Conservation (phyloP, 2,797 vertebrate species). For the Crocodylus rhombifer region DNA sequence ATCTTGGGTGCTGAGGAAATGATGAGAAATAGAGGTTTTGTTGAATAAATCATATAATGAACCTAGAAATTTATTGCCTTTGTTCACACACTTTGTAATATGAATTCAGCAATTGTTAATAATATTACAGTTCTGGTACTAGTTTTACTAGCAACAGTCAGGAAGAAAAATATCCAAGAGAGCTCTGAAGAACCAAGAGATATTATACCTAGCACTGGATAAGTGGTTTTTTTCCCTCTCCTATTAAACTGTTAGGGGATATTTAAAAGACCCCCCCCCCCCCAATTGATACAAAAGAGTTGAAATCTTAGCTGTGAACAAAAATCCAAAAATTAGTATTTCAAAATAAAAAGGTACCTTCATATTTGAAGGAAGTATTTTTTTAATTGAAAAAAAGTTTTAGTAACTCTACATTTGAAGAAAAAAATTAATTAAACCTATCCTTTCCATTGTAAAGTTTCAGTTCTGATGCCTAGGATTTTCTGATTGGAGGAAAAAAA, state of each 20-base stretch:
- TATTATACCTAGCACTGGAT: neutral
- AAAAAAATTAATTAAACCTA: neutral
- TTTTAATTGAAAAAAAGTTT: neutral
- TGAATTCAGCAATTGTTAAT: neutral
- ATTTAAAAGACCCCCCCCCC: neutral
- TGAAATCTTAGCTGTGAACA: no score
- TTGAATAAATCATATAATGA: neutral
- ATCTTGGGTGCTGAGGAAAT: neutral
- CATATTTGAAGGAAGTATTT: neutral
- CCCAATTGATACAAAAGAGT: no score
- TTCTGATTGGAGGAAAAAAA: neutral
- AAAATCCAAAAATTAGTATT: neutral
- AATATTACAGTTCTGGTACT: neutral
- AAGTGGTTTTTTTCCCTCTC: neutral
- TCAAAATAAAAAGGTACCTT: neutral
- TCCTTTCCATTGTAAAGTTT: neutral
- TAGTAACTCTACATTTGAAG: neutral
- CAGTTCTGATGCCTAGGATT: neutral
- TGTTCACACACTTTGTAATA: neutral
- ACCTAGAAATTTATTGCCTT: neutral
- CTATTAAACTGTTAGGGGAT: neutral
- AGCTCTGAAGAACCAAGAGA: neutral
- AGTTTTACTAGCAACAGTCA: neutral
- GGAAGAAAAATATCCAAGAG: neutral
- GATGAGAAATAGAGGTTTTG: neutral